A percentile compares a stretch with the other conserved stretches of the same genome.
Conservation (phyloP, 1,140 invertebrate species). For the Pararge aegeria region DNA sequence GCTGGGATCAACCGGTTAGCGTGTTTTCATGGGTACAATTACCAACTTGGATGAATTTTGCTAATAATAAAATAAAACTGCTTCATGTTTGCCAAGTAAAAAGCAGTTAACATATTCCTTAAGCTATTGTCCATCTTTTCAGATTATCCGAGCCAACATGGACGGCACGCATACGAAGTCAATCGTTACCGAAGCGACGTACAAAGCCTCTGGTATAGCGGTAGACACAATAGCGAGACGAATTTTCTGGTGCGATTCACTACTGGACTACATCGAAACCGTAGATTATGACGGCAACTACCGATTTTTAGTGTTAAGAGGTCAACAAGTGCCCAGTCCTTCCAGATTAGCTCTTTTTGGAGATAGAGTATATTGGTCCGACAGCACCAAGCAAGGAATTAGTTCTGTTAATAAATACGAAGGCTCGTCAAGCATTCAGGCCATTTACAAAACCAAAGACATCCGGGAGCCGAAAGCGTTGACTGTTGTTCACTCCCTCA, state of each 20-base stretch:
- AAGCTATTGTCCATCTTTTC: slow-evolving; percentile 17
- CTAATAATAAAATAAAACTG: too few relatives aligned
- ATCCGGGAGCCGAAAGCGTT: slow-evolving; percentile 92
- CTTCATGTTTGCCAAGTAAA: too few relatives aligned
- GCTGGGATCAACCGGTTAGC: too few relatives aligned
- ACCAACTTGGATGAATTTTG: too few relatives aligned
- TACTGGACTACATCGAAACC: slow-evolving; percentile 98
- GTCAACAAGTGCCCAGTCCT: slow-evolving; percentile 92
- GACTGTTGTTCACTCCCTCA: slow-evolving; percentile 88
- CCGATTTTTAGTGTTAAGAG: slow-evolving; percentile 88
- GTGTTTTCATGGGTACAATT: too few relatives aligned
- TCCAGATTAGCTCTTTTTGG: slow-evolving; percentile 93
- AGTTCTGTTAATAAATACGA: slow-evolving; percentile 95
- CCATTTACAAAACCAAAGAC: slow-evolving; percentile 89
- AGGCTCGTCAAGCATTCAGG: slow-evolving; percentile 86
- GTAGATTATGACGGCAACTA: slow-evolving; percentile 95
- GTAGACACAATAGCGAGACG: slow-evolving; percentile 92
- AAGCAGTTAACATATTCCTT: too few relatives aligned
- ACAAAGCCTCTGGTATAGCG: slow-evolving; percentile 92
- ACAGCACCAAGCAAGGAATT: slow-evolving; percentile 96
- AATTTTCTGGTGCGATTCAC: slow-evolving; percentile 97
- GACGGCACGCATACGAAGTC: slow-evolving; percentile 90
- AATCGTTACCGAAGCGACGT: slow-evolving; percentile 94
- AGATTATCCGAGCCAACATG: slow-evolving; percentile 93
- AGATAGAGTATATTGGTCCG: slow-evolving; percentile 96